Percentiles rank a stretch among this genome's conserved stretches.
Conservation (phyloP, 2,113 vertebrate species). For the Xiphophorus maculatus region DNA sequence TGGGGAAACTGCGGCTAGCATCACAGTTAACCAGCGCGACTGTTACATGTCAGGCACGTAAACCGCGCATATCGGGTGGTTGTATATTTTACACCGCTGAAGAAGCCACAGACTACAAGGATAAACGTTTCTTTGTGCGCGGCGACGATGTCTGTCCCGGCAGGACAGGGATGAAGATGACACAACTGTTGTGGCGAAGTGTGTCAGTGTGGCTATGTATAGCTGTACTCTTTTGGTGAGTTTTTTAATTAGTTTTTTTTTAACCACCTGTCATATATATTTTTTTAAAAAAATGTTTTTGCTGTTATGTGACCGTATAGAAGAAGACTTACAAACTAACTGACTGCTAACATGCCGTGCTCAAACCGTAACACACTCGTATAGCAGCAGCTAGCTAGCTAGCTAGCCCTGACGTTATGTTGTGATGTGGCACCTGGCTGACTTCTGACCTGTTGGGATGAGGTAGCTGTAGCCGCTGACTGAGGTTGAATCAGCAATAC, state of each 20-base stretch:
- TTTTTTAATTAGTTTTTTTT: neutral
- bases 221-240: constrained; percentile 68
- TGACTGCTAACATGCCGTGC: neutral
- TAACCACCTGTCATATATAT: neutral
- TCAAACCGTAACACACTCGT: neutral
- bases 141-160: constrained; percentile 73
- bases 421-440: constrained; percentile 74
- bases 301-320: neutral
- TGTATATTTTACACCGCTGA: neutral
- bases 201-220: constrained; percentile 69
- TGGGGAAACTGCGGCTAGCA: constrained; percentile 31
- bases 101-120: neutral
- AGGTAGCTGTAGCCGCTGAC: constrained; percentile 15
- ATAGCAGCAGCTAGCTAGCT: constrained; percentile 10
- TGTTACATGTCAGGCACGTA: neutral
- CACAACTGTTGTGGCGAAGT: constrained; percentile 62
- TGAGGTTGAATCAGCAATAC: neutral
- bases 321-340: neutral
- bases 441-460: constrained; percentile 37
- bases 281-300: neutral
- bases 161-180: constrained; percentile 77
- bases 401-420: neutral
- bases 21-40: constrained; percentile 15
- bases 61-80: neutral
- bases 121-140: constrained; percentile 13